These are phyloP conservation scores for Tetragonula carbonaria DNA, from an alignment of 2,888 invertebrate species.

Conservation along the genomic window DNA sequence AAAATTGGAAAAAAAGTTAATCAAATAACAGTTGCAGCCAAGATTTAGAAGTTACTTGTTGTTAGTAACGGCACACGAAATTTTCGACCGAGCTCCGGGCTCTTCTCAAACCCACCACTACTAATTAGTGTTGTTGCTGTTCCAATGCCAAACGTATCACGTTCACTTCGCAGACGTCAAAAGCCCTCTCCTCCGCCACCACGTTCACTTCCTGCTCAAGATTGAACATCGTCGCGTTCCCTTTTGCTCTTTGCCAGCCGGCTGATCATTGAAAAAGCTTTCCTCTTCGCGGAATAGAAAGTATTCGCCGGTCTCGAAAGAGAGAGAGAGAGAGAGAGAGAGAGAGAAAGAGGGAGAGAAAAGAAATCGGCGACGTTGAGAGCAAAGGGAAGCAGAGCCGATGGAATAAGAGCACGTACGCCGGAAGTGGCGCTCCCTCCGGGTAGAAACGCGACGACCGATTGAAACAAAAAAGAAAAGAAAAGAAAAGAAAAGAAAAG, in stretches of 20 bases:
- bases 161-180: constrained; percentile 8
- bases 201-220: not conserved
- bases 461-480: constrained; percentile 49
- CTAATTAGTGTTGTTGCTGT: not conserved
- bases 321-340: too few relatives aligned
- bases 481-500: too few relatives aligned
- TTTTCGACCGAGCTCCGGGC: too few relatives aligned
- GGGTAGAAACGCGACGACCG: constrained; percentile 24
- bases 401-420: constrained; percentile 60
- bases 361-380: constrained; percentile 50
- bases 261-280: constrained; percentile 51
- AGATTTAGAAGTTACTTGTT: too few relatives aligned
- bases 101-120: too few relatives aligned
- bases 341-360: not conserved
- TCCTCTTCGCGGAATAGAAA: constrained; percentile 41
- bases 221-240: not conserved
- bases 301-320: constrained; percentile 7
- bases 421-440: constrained; percentile 50
- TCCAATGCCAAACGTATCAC: not conserved
- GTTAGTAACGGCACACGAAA: too few relatives aligned
- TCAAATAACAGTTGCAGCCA: too few relatives aligned
- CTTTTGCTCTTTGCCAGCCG: constrained; percentile 18
- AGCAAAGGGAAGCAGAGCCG: constrained; percentile 15
- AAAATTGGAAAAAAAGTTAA: too few relatives aligned
- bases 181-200: not conserved